phyloP scores from a whole-genome alignment of 2,888 invertebrate genomes.

The Drosophila emarginata region DNA sequence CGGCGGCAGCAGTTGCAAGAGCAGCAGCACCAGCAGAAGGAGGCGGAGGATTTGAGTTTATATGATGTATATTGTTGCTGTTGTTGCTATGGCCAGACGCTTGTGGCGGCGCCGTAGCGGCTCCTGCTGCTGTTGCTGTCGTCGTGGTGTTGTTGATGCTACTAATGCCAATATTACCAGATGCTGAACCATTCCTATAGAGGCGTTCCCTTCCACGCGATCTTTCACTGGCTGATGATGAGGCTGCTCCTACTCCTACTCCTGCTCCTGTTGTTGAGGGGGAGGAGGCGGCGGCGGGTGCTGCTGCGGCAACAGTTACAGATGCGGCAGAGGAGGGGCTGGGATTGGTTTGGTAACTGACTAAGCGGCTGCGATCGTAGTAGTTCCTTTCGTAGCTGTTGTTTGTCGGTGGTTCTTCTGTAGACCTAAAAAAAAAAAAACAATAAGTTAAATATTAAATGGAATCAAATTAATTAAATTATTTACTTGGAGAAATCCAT shows the following conservation, averaged over 20 bases:
- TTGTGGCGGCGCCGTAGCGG: constrained; percentile 67
- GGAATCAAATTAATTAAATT: no score
- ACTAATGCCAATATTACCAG: neutral
- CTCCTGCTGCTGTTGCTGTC: constrained; percentile 37
- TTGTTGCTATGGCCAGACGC: constrained; percentile 80
- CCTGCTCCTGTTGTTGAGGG: constrained; percentile 21
- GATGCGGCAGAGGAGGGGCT: constrained; percentile 43
- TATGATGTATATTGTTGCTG: constrained; percentile 77
- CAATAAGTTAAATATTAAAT: neutral
- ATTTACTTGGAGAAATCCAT: no score
- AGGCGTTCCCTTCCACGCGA: constrained; percentile 61
- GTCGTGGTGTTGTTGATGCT: constrained; percentile 13
- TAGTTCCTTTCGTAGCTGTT: constrained; percentile 82
- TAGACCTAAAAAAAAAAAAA: constrained; percentile 78
- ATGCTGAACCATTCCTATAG: constrained; percentile 63
- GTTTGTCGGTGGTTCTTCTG: constrained; percentile 83
- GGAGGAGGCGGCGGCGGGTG: constrained; percentile 7
- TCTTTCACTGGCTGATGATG: constrained; percentile 33
- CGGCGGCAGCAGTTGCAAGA: constrained; percentile 80
- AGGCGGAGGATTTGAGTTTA: neutral
- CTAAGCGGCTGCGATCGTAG: constrained; percentile 82
- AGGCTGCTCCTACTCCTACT: constrained; percentile 21
- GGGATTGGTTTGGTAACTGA: constrained; percentile 76
- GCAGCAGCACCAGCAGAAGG: constrained; percentile 19
- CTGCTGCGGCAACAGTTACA: constrained; percentile 33